These are phyloP conservation scores for Calypte anna DNA, from an alignment of 2,113 vertebrate species.

Conservation along the genomic window DNA sequence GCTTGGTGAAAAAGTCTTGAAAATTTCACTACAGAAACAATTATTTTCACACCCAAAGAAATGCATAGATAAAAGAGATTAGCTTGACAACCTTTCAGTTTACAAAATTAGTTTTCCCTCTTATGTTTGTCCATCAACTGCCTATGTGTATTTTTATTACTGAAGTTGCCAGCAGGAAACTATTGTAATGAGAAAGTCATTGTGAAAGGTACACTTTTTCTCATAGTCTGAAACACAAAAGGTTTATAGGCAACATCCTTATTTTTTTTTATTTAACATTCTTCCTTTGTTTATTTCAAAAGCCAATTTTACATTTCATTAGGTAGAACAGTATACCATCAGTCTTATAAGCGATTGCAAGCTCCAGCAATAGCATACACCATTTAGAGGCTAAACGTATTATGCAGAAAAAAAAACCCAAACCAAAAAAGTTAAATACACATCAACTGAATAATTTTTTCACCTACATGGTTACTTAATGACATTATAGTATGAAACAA, in stretches of 20 bases:
- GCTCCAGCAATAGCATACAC: neutral
- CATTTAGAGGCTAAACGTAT: neutral
- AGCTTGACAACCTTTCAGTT: neutral
- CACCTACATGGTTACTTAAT: neutral
- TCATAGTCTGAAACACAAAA: neutral
- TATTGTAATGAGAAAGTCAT: neutral
- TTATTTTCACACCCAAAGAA: neutral
- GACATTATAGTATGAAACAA: neutral
- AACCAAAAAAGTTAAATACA: neutral
- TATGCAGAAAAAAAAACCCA: neutral
- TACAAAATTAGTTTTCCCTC: fast-evolving
- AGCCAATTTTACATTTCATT: slow-evolving; percentile 21
- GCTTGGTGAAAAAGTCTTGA: neutral
- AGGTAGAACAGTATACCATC: neutral
- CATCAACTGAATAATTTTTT: neutral
- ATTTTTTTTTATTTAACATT: neutral
- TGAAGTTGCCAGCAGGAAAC: neutral
- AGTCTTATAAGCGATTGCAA: neutral
- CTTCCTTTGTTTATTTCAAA: neutral
- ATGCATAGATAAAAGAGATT: neutral
- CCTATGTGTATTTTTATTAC: neutral
- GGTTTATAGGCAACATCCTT: neutral
- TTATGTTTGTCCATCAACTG: neutral
- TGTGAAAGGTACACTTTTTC: neutral
- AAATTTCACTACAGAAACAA: neutral